Percentiles rank a stretch among this genome's conserved stretches.
Evolutionary conservation across 2,888 invertebrate species (phyloP).

Genomic region (Stenodema calcarata): DNA sequence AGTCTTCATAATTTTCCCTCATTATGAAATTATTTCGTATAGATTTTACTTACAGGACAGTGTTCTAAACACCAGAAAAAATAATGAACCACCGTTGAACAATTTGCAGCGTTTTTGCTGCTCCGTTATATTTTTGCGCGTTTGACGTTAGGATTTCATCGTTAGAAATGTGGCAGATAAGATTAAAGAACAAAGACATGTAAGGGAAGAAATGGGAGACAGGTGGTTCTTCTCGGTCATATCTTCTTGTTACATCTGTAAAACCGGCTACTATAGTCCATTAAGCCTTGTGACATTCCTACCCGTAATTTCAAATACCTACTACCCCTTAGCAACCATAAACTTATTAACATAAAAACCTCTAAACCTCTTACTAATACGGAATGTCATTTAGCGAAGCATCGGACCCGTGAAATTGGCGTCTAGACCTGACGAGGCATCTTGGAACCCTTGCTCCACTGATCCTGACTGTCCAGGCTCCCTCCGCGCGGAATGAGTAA

Average conservation of each 20-base stretch:
- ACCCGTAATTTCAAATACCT: background rate
- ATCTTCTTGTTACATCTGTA: background rate
- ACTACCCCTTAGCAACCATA: background rate
- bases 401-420: conserved; percentile 34
- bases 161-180: too few species aligned
- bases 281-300: background rate
- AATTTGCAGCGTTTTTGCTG: too few species aligned
- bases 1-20: too few species aligned
- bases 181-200: background rate
- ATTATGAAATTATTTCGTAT: too few species aligned
- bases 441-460: background rate
- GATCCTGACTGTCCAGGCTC: background rate
- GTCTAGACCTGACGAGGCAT: conserved; percentile 17
- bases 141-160: too few species aligned
- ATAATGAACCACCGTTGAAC: too few species aligned
- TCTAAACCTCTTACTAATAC: background rate
- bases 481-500: conserved; percentile 23
- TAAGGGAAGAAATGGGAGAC: background rate
- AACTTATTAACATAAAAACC: background rate
- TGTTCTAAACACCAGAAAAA: too few species aligned
- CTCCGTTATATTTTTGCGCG: too few species aligned
- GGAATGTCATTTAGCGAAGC: conserved; percentile 25
- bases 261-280: background rate
- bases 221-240: background rate
- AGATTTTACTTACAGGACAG: too few species aligned